These are phyloP conservation scores for Tetraneura akinire DNA, from an alignment of 1,140 invertebrate species.

Conservation along the genomic window DNA sequence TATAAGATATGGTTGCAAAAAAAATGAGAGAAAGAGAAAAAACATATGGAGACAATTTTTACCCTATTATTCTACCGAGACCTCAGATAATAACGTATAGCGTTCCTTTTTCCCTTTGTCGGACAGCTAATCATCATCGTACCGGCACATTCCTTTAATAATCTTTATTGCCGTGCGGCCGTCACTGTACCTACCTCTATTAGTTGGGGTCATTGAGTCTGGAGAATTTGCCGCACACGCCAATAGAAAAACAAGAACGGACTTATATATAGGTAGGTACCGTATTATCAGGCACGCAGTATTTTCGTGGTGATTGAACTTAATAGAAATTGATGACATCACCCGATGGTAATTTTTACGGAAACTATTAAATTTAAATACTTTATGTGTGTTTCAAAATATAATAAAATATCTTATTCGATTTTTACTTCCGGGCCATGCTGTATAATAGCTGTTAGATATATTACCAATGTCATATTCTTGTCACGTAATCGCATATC, in stretches of 20 bases:
- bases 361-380: slow-evolving; percentile 35
- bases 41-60: slow-evolving; percentile 43
- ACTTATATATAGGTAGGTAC: background rate
- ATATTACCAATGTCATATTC: slow-evolving; percentile 33
- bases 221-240: slow-evolving; percentile 2
- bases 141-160: slow-evolving; percentile 41
- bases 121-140: slow-evolving; percentile 43
- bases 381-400: background rate
- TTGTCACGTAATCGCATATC: slow-evolving; percentile 42
- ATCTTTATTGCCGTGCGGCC: slow-evolving; percentile 9
- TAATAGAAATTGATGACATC: slow-evolving; percentile 26
- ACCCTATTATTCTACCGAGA: slow-evolving; percentile 39
- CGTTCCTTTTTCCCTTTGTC: slow-evolving; percentile 43
- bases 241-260: background rate
- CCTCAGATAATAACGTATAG: slow-evolving; percentile 26
- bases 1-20: slow-evolving; percentile 38
- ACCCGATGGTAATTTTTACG: background rate
- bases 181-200: background rate
- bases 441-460: slow-evolving; percentile 1
- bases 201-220: background rate
- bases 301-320: background rate
- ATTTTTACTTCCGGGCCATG: slow-evolving; percentile 32
- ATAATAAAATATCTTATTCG: slow-evolving; percentile 12
- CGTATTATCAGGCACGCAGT: too few species aligned
- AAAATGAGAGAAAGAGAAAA: slow-evolving; percentile 28